A percentile compares a stretch with the other conserved stretches of the same genome.
Evolutionary conservation across 2,113 vertebrate genomes (phyloP).

Genomic region (Castor canadensis): DNA sequence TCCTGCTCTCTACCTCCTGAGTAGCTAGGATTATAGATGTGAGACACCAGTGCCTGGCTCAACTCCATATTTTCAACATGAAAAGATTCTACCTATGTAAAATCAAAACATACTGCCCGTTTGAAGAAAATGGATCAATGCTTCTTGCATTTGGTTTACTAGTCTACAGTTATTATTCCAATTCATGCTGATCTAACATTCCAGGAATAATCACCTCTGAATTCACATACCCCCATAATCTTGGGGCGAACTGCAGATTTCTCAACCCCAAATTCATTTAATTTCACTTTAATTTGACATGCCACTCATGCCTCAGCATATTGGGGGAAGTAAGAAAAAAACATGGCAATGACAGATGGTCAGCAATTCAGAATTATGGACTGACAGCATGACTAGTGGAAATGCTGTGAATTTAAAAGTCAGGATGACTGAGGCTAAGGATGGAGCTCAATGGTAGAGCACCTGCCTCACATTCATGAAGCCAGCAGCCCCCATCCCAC

Average conservation of each 20-base stretch:
- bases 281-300: background rate
- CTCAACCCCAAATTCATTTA: background rate
- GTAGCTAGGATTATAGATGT: too few relatives aligned
- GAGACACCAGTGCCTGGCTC: too few relatives aligned
- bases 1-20: too few relatives aligned
- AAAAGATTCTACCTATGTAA: background rate
- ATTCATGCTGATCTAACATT: background rate
- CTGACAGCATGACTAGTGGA: background rate
- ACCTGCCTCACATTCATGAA: background rate
- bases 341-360: background rate
- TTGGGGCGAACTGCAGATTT: background rate
- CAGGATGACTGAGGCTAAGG: background rate
- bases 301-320: background rate
- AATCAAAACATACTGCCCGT: background rate
- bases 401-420: background rate
- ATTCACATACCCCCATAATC: background rate
- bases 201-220: background rate
- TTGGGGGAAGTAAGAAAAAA: conserved; percentile 31
- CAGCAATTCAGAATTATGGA: conserved; percentile 14
- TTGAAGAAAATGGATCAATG: background rate
- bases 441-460: background rate
- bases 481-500: too few relatives aligned
- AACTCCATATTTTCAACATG: conserved; percentile 32
- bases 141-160: background rate
- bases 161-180: background rate